phyloP scores from a whole-genome alignment of 1,140 invertebrate species.

The Nymphalis io region DNA sequence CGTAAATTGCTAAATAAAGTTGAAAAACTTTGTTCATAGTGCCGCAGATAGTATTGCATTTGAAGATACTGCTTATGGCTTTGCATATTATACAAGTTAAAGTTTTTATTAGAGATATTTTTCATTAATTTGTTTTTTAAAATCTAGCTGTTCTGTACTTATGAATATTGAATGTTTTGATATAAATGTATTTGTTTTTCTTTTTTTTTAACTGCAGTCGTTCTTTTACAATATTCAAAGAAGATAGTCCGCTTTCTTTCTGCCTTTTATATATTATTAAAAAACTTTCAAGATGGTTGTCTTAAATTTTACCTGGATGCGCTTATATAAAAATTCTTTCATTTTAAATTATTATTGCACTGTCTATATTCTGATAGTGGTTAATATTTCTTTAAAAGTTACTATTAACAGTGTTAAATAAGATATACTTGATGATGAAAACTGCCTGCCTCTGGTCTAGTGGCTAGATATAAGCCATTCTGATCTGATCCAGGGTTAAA shows the following conservation, averaged over 20 bases:
- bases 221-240: neutral
- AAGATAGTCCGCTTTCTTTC: neutral
- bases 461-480: no score
- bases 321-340: neutral
- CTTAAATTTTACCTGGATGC: slow-evolving; percentile 11
- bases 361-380: neutral
- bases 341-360: neutral
- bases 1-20: slow-evolving; percentile 8
- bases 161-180: neutral
- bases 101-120: neutral
- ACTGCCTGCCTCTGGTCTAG: no score
- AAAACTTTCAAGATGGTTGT: slow-evolving; percentile 19
- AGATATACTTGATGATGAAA: no score
- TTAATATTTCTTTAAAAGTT: no score
- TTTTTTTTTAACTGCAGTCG: neutral
- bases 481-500: no score
- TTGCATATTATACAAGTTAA: neutral
- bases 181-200: neutral
- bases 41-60: neutral
- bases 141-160: no score
- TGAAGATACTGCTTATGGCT: neutral
- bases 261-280: slow-evolving; percentile 25
- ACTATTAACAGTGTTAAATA: no score
- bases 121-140: neutral
- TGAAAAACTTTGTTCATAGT: neutral